Conservation (phyloP, 2,888 invertebrate genomes). For the Atethmia centrago region DNA sequence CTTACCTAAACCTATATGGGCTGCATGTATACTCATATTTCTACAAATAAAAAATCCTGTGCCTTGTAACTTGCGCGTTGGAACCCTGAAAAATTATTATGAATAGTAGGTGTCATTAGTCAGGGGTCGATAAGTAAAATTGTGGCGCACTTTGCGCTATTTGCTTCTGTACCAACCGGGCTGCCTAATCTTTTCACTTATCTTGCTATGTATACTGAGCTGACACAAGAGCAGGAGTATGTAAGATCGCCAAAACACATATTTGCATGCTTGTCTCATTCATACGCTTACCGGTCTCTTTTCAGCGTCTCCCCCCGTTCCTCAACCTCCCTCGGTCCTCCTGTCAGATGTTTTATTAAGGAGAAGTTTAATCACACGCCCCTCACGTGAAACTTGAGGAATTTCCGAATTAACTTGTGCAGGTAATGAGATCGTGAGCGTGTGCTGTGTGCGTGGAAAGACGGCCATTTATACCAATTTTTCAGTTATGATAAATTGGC, state of each 20-base stretch:
- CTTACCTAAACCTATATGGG: background rate
- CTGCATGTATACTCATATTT: no score
- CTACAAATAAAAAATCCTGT: background rate
- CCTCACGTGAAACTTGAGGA: slow-evolving; percentile 61
- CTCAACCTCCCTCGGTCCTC: slow-evolving; percentile 7
- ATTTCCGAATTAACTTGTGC: slow-evolving; percentile 67
- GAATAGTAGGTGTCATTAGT: background rate
- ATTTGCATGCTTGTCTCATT: slow-evolving; percentile 19
- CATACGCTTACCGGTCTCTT: slow-evolving; percentile 19
- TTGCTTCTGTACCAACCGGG: background rate
- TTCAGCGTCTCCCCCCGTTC: slow-evolving; percentile 11
- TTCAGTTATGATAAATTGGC: slow-evolving; percentile 13
- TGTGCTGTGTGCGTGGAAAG: slow-evolving; percentile 22
- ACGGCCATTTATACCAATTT: background rate
- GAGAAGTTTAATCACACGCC: slow-evolving; percentile 68
- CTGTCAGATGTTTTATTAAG: slow-evolving; percentile 67
- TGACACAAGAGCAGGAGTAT: background rate
- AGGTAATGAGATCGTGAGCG: slow-evolving; percentile 62
- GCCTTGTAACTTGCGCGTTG: background rate
- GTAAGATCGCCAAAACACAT: no score
- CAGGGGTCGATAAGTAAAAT: background rate
- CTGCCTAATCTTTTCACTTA: background rate
- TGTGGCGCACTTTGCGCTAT: no score
- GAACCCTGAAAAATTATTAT: background rate
- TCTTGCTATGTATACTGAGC: background rate